A percentile compares a stretch with the other conserved stretches of the same genome.
phyloP scores from a whole-genome alignment of 2,113 vertebrate genomes.

The Xyliphius kryptos region DNA sequence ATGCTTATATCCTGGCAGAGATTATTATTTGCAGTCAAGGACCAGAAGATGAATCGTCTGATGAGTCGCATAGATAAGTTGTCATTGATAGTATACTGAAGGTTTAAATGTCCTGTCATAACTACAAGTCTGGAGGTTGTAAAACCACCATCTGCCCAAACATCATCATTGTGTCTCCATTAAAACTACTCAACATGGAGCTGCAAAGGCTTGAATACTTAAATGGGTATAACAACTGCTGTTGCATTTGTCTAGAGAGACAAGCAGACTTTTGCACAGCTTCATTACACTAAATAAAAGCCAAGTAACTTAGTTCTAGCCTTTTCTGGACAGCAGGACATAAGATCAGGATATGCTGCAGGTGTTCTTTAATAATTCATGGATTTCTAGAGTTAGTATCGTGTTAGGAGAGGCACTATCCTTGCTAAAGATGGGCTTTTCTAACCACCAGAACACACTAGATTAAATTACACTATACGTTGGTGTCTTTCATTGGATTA shows the following conservation, averaged over 20 bases:
- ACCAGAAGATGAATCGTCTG: too few relatives aligned
- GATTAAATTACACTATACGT: slow-evolving; percentile 27
- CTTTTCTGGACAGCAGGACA: slow-evolving; percentile 37
- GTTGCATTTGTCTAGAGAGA: slow-evolving; percentile 35
- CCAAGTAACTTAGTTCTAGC: slow-evolving; percentile 21
- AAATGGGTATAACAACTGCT: slow-evolving; percentile 35
- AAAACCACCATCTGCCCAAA: slow-evolving; percentile 25
- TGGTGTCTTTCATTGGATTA: slow-evolving; percentile 7
- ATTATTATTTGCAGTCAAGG: too few relatives aligned
- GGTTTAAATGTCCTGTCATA: too few relatives aligned
- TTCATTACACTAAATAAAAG: slow-evolving; percentile 42
- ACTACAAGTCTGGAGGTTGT: neutral
- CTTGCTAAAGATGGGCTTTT: slow-evolving; percentile 36
- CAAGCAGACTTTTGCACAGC: slow-evolving; percentile 17
- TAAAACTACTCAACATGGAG: slow-evolving; percentile 33
- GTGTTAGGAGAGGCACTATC: slow-evolving; percentile 19
- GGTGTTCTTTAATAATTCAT: slow-evolving; percentile 50
- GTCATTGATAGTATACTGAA: neutral
- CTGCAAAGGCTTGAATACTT: slow-evolving; percentile 24
- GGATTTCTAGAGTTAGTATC: slow-evolving; percentile 33
- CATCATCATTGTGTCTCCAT: slow-evolving; percentile 23
- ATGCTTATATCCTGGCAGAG: too few relatives aligned
- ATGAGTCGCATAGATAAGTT: neutral
- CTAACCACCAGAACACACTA: slow-evolving; percentile 7
- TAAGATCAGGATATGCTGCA: slow-evolving; percentile 46